Conservation (phyloP, 1,140 invertebrate species). For the Drosophila hydei region DNA sequence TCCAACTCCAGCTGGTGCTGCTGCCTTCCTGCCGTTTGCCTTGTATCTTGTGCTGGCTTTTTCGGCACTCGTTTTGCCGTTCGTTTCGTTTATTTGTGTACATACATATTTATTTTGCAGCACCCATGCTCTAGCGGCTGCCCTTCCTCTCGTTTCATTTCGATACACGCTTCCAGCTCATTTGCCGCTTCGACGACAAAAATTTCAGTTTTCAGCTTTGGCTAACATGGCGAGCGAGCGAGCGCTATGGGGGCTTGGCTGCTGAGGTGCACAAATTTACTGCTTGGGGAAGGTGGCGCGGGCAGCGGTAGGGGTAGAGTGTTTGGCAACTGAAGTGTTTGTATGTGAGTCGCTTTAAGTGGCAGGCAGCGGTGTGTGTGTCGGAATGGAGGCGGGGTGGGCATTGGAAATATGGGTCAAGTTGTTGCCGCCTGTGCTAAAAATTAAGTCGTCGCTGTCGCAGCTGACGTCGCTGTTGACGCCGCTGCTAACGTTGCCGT, state of each 20-base stretch:
- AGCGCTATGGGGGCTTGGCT: background rate
- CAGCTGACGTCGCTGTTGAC: conserved; percentile 7
- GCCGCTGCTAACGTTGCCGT: conserved; percentile 28
- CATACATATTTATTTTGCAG: conserved; percentile 61
- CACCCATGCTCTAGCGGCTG: background rate
- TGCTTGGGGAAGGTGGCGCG: background rate
- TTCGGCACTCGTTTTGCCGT: conserved; percentile 63
- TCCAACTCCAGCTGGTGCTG: conserved; percentile 5
- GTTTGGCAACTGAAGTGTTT: conserved; percentile 36
- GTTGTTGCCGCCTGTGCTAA: conserved; percentile 78
- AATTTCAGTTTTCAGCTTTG: conserved; percentile 75
- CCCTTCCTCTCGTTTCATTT: conserved; percentile 26
- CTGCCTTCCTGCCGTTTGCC: background rate
- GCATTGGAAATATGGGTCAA: conserved; percentile 80
- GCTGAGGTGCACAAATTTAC: conserved; percentile 39
- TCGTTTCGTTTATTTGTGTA: conserved; percentile 70
- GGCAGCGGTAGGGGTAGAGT: background rate
- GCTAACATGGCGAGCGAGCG: conserved; percentile 10
- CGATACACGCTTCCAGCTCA: conserved; percentile 70
- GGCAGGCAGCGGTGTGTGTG: conserved; percentile 47
- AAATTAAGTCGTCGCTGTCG: conserved; percentile 73
- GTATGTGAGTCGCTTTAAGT: conserved; percentile 74
- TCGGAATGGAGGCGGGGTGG: background rate
- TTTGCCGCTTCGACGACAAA: conserved; percentile 80
- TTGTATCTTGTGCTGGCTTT: conserved; percentile 28